phyloP scores from a whole-genome alignment of 1,140 invertebrate genomes.

The Sitophilus oryzae region DNA sequence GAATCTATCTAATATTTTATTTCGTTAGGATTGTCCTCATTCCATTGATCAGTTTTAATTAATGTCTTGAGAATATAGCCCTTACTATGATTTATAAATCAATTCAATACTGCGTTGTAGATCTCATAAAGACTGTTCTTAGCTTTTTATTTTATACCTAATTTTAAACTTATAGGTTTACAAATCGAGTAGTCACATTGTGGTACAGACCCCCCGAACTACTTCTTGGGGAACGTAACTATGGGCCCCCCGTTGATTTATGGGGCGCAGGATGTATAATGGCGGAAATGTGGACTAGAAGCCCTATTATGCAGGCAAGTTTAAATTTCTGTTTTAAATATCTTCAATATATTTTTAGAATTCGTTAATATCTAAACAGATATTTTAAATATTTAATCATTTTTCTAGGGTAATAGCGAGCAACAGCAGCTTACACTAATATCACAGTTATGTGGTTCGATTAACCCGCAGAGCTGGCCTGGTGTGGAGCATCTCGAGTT shows the following conservation, averaged over 20 bases:
- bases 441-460: conserved; percentile 93
- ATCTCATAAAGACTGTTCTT: no score
- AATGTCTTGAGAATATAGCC: no score
- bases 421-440: conserved; percentile 95
- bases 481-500: conserved; percentile 89
- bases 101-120: no score
- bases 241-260: conserved; percentile 94
- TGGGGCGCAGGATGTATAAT: conserved; percentile 99
- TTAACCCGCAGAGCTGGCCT: conserved; percentile 91
- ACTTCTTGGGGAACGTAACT: conserved; percentile 85
- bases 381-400: neutral
- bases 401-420: conserved; percentile 75
- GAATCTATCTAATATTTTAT: no score
- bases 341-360: neutral
- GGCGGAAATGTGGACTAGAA: conserved; percentile 99
- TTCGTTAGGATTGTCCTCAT: no score
- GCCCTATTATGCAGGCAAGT: conserved; percentile 67
- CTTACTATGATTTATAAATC: no score
- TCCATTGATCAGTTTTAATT: no score
- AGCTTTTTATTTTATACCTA: no score
- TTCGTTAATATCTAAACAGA: neutral
- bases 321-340: neutral
- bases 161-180: conserved; percentile 67
- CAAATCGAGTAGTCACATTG: conserved; percentile 94
- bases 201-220: conserved; percentile 96